Evolutionary conservation across 2,797 vertebrate genomes (phyloP).

Genomic region (Cyprinodon diabolis): DNA sequence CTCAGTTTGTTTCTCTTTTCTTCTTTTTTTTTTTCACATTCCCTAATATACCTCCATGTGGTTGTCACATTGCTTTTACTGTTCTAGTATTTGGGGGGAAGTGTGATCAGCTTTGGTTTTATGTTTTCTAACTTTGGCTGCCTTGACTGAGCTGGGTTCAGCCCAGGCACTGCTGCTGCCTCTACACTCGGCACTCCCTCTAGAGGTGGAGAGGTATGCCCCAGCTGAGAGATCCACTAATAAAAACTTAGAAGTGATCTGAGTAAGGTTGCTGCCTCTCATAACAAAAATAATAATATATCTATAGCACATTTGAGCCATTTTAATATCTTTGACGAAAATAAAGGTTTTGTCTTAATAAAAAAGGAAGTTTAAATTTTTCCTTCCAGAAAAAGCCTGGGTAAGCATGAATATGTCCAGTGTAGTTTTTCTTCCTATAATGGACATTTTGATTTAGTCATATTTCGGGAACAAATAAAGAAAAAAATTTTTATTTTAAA

Average conservation of each 20-base stretch:
- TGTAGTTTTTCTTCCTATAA: background rate
- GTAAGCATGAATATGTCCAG: background rate
- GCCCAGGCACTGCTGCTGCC: slow-evolving; percentile 49
- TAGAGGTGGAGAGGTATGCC: slow-evolving; percentile 53
- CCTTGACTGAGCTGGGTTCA: slow-evolving; percentile 45
- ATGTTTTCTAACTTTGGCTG: background rate
- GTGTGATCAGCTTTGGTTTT: background rate
- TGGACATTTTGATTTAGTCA: background rate
- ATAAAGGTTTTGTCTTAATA: background rate
- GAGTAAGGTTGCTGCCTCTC: background rate
- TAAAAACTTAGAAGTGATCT: background rate
- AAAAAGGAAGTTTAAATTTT: background rate
- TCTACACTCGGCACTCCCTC: slow-evolving; percentile 61
- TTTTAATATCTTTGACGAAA: background rate
- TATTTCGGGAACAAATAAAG: background rate
- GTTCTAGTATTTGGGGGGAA: slow-evolving; percentile 23
- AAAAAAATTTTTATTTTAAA: background rate
- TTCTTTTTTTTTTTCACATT: background rate
- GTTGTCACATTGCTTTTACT: background rate
- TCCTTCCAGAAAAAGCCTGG: background rate
- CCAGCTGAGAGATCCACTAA: slow-evolving; percentile 15
- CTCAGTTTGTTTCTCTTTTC: background rate
- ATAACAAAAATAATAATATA: background rate
- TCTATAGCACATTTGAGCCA: background rate
- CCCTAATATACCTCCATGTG: background rate